These are phyloP conservation scores for Ceratosolen solmsi DNA, from an alignment of 1,140 invertebrate species.

Conservation along the genomic window DNA sequence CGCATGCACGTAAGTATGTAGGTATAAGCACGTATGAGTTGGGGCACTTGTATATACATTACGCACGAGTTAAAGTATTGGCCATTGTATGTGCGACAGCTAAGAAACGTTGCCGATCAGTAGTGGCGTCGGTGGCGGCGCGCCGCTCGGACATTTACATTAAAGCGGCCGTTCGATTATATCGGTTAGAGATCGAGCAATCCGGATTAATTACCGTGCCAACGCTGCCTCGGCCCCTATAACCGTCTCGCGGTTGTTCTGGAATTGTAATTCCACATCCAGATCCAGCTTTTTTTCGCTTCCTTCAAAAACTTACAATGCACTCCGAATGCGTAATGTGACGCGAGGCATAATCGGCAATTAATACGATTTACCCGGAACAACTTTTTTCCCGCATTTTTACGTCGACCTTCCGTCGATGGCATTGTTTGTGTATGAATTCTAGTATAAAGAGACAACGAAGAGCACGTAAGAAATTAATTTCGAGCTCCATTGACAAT, in stretches of 20 bases:
- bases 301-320: constrained; percentile 33
- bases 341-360: constrained; percentile 10
- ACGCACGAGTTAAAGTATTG: constrained; percentile 28
- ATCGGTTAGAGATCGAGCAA: constrained; percentile 44
- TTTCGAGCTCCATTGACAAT: constrained; percentile 33
- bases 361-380: constrained; percentile 38
- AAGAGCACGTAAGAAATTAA: neutral
- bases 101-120: neutral
- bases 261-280: constrained; percentile 33
- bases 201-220: constrained; percentile 43
- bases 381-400: neutral
- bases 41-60: constrained; percentile 3
- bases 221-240: neutral
- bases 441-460: neutral
- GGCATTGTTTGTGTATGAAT: constrained; percentile 10
- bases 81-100: constrained; percentile 36
- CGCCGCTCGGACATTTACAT: constrained; percentile 25
- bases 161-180: constrained; percentile 37
- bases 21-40: neutral
- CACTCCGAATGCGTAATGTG: constrained; percentile 42
- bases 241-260: neutral
- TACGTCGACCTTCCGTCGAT: neutral
- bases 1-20: no score
- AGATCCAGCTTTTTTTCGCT: constrained; percentile 12
- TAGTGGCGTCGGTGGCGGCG: neutral